Evolutionary conservation across 2,888 invertebrate species (phyloP), one percentile per base, ranked within the genome.

Genomic region (Ernsta delagoae): DNA sequence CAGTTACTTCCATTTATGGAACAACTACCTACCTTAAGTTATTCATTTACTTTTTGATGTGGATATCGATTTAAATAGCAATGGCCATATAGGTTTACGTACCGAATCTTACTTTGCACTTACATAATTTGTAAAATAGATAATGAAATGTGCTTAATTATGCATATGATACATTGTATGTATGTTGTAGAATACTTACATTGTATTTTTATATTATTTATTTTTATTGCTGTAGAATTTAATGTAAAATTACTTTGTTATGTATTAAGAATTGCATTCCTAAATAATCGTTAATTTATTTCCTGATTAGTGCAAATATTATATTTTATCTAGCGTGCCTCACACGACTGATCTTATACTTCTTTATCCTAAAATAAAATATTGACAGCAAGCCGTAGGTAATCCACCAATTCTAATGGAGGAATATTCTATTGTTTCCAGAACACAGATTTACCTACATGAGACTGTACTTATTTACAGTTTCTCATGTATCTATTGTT

Each of bases 101-200:
- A 24, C 24, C 24, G 3, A 24, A 24, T 24, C 24, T 24, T n/a
- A n/a, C n/a, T n/a, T n/a, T n/a, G n/a, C n/a, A n/a, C n/a, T n/a
- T n/a, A n/a, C n/a, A n/a, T n/a, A n/a, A n/a, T n/a, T n/a, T 24
- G 16, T 16, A 56, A 56, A 56, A 9, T 53, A 62, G 48, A 36
- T 41, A 43, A 59, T 16, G 11, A 45, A 54, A 48, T 59, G 59
- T 48, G 59, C 62, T 68, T 59, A 56, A 36, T 43, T 63, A 68
- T 56, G 34, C 24, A 24, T 24, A 1, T 24, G n/a, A n/a, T n/a
- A n/a, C n/a, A n/a, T n/a, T n/a, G n/a, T n/a, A 24, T 24, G 24
- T 24, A 24, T 24, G 24, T 59, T 63, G 9, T 68, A 50, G 11
- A 54, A 48, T 62, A 48, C 24, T 11, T 34, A 54, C 39, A 24